phyloP scores from a whole-genome alignment of 1,140 invertebrate species.

The Trichonephila clavata region DNA sequence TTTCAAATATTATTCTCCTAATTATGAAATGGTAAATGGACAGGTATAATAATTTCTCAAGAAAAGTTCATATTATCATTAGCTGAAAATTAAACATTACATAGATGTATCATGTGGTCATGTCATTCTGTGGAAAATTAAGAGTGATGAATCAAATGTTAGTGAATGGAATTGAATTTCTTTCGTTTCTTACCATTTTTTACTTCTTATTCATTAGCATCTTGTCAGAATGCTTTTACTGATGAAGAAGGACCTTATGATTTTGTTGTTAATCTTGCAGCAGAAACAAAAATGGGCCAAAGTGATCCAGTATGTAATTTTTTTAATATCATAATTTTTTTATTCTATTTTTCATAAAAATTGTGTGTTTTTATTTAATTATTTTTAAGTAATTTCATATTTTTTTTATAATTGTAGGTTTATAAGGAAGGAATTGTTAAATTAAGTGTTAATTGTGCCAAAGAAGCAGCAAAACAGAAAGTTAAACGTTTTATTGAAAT shows the following conservation, averaged over 20 bases:
- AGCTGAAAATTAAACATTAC: no score
- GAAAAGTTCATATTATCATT: no score
- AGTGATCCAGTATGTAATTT: constrained; percentile 85
- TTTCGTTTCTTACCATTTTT: not conserved
- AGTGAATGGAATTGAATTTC: no score
- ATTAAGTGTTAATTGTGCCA: constrained; percentile 90
- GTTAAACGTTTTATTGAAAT: constrained; percentile 90
- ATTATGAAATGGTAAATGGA: no score
- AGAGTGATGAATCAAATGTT: no score
- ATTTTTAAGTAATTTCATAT: not conserved
- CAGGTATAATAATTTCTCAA: no score
- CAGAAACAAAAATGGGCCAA: constrained; percentile 93
- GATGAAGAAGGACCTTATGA: constrained; percentile 85
- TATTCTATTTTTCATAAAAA: not conserved
- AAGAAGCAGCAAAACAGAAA: constrained; percentile 86
- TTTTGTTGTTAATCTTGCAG: constrained; percentile 93
- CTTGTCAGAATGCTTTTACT: constrained; percentile 86
- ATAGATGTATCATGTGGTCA: no score
- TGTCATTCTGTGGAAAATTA: no score
- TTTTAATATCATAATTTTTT: not conserved
- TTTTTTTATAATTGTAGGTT: constrained; percentile 82
- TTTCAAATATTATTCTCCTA: no score
- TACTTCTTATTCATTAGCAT: constrained; percentile 78
- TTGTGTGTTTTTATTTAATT: not conserved
- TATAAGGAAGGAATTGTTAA: constrained; percentile 94